These are phyloP conservation scores for Stichodactyla mertensii DNA, from an alignment of 64 coral and sea anemone genomes.

Conservation along the genomic window DNA sequence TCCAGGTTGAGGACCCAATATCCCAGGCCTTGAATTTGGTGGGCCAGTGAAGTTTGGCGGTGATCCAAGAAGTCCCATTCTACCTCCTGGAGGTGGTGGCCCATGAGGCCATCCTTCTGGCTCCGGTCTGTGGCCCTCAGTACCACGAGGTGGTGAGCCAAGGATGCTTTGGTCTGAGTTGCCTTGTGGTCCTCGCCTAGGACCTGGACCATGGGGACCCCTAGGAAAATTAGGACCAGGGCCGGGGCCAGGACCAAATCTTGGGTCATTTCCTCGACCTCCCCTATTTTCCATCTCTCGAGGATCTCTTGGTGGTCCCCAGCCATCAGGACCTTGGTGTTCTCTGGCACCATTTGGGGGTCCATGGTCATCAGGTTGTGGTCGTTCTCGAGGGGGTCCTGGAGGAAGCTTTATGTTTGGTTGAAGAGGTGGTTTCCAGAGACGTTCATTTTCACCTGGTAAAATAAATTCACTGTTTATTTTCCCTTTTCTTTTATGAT, in stretches of 20 bases:
- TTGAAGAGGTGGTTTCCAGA: background rate
- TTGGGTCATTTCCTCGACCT: background rate
- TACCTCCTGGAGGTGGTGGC: background rate
- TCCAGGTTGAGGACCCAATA: slow-evolving; percentile 9
- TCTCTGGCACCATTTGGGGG: background rate
- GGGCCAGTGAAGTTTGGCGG: background rate
- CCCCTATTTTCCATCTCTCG: background rate
- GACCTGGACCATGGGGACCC: background rate
- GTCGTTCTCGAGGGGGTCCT: slow-evolving; percentile 10
- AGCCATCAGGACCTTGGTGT: background rate
- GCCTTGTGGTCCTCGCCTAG: background rate
- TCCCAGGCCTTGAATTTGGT: background rate
- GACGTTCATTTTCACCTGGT: background rate
- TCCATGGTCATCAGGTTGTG: background rate
- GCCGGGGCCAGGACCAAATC: slow-evolving; percentile 1
- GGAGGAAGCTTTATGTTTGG: slow-evolving; percentile 1
- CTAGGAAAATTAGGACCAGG: background rate
- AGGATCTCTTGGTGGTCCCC: slow-evolving; percentile 18
- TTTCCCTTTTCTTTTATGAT: background rate
- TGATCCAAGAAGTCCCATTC: slow-evolving; percentile 13
- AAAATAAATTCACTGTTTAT: background rate
- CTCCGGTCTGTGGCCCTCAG: background rate
- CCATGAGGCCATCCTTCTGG: background rate
- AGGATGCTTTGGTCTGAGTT: background rate
- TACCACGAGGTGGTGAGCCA: slow-evolving; percentile 6